A percentile compares a stretch with the other conserved stretches of the same genome.
Evolutionary conservation across 1,140 invertebrate genomes (phyloP).

Genomic region (Metaphire vulgaris): DNA sequence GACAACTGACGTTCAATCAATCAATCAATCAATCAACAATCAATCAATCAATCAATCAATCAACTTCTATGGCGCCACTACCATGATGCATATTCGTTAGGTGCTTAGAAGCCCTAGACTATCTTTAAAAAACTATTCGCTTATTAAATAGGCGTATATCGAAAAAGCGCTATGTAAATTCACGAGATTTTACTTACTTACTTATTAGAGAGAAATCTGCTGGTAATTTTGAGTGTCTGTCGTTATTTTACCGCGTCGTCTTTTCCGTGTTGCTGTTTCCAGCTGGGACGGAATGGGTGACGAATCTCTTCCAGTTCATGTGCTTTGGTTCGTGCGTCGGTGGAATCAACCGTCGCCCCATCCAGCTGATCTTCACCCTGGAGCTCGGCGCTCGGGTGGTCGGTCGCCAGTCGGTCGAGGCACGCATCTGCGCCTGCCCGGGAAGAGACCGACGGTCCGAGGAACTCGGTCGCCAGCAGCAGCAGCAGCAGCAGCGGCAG

Average conservation of each 20-base stretch:
- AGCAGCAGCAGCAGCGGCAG: background rate
- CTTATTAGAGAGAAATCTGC: too few relatives aligned
- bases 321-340: conserved; percentile 72
- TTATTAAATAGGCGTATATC: too few relatives aligned
- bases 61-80: too few relatives aligned
- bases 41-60: too few relatives aligned
- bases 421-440: conserved; percentile 74
- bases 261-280: background rate
- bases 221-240: too few relatives aligned
- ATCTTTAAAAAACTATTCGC: too few relatives aligned
- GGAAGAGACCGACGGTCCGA: conserved; percentile 67
- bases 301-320: conserved; percentile 65
- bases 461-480: conserved; percentile 49
- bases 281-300: conserved; percentile 58
- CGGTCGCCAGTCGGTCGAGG: conserved; percentile 61
- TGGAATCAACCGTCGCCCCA: conserved; percentile 68
- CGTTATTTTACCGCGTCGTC: background rate
- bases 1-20: too few relatives aligned
- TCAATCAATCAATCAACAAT: too few relatives aligned
- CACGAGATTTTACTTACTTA: too few relatives aligned
- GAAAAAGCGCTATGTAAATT: too few relatives aligned
- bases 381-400: conserved; percentile 60
- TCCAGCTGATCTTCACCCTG: conserved; percentile 70
- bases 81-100: too few relatives aligned
- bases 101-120: too few relatives aligned